These are phyloP conservation scores for Hiodon tergisus DNA, from an alignment of 2,113 vertebrate species.

Conservation along the genomic window DNA sequence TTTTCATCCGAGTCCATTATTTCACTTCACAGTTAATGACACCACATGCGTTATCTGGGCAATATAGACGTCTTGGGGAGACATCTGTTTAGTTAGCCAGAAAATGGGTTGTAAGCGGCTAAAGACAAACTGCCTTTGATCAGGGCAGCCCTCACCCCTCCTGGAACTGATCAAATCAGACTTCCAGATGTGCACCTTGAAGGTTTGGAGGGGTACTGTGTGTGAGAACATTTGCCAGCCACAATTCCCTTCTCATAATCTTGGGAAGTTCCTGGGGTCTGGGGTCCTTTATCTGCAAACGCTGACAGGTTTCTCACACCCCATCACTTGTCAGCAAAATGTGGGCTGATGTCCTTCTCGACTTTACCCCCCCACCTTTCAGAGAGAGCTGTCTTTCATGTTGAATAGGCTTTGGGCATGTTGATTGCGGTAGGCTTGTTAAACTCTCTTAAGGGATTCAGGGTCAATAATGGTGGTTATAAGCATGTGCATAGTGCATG, in stretches of 20 bases:
- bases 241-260: not conserved
- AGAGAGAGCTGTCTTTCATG: constrained; percentile 36
- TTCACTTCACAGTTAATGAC: too few species aligned
- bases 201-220: not conserved
- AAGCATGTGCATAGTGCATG: too few species aligned
- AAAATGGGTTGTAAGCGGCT: constrained; percentile 27
- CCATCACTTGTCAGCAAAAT: too few species aligned
- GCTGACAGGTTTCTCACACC: too few species aligned
- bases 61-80: constrained; percentile 12
- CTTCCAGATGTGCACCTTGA: constrained; percentile 29
- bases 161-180: constrained; percentile 27
- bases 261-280: not conserved
- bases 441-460: constrained; percentile 63
- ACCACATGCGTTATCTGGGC: constrained; percentile 25
- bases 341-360: too few species aligned
- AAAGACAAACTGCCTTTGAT: constrained; percentile 42
- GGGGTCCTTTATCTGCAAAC: too few species aligned
- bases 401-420: constrained; percentile 21
- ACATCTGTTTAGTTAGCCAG: constrained; percentile 41
- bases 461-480: constrained; percentile 35
- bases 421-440: constrained; percentile 7
- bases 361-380: too few species aligned
- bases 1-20: not conserved
- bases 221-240: constrained; percentile 12
- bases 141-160: constrained; percentile 6